phyloP scores from a whole-genome alignment of 2,113 vertebrate genomes.

The Platycercus adscitus region DNA sequence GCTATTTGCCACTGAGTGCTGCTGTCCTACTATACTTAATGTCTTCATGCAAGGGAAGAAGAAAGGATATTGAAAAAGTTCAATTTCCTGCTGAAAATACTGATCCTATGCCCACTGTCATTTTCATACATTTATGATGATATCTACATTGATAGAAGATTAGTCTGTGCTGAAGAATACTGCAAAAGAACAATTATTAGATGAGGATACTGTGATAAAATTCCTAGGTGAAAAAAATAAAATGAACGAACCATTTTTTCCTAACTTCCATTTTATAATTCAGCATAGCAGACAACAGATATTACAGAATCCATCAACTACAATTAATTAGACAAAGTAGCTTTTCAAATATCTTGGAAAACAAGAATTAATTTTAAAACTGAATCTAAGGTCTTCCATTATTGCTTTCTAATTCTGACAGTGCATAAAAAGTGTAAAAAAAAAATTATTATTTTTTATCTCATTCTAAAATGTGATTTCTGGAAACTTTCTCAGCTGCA shows the following conservation, averaged over 20 bases:
- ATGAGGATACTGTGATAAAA: neutral
- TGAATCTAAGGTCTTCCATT: neutral
- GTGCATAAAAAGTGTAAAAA: neutral
- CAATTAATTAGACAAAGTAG: neutral
- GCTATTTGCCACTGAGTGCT: neutral
- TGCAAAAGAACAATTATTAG: neutral
- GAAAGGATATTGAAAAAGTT: neutral
- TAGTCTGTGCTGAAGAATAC: neutral
- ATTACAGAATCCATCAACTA: neutral
- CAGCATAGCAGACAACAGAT: neutral
- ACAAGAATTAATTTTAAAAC: neutral
- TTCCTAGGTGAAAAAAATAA: neutral
- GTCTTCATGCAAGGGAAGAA: neutral
- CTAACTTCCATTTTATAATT: neutral
- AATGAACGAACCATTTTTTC: neutral
- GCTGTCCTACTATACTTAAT: neutral
- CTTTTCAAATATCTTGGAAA: neutral
- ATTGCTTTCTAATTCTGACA: neutral
- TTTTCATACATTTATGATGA: neutral
- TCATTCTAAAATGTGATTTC: neutral
- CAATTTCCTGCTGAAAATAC: neutral
- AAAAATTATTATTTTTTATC: neutral
- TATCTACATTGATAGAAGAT: neutral
- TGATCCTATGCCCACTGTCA: neutral
- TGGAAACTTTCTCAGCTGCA: neutral